Base-by-base conservation (phyloP, 2,797 vertebrate genomes). In the Erethizon dorsatum region DNA sequence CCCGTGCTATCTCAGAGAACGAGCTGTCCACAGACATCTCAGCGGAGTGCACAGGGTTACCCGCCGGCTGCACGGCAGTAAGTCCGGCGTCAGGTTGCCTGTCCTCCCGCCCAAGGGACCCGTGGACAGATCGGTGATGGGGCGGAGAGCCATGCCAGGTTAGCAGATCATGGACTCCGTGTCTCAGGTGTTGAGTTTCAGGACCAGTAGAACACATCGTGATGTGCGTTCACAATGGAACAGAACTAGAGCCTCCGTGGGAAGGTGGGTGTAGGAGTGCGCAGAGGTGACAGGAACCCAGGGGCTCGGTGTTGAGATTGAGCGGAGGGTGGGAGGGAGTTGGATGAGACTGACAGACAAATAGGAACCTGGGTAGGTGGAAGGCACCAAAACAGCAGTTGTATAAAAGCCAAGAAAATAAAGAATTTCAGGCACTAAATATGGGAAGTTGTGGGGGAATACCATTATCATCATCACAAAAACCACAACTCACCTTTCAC, bases 51-150 rank as follows among this genome's bases (percentile, higher is more conserved):
- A 88, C 3, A 67, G 7, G 69, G 17, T 57, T 61, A 37, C 37
- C 82, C 56, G 24, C 50, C 93, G 50, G 83, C 33, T 41, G 1
- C 94, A 92, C 4, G 61, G 20, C 37, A 63, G 24, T 86, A 95
- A 89, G 75, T 94, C 67, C 54, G 47, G 65, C 83, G n/a, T 91
- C 78, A 87, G 57, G 90, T 89, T 77, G 37, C 13, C 31, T 77
- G 10, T 20, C 50, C 45, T 89, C 4, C 6, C 41, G 31, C 37
- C 56, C 57, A 15, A 18, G 28, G 56, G 65, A 52, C 75, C 87
- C 2, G 22, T 8, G 6, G 54, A 18, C 69, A 73, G 31, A 31
- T 71, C 82, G 57, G 3, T 59, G 67, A 67, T 56, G 28, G 26
- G 73, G 33, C n/a, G 33, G 47, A 15, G 77, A 65, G n/a, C 82